A percentile compares a stretch with the other conserved stretches of the same genome.
phyloP scores from a whole-genome alignment of 2,888 invertebrate genomes.

The Lasioglossum marginatum region DNA sequence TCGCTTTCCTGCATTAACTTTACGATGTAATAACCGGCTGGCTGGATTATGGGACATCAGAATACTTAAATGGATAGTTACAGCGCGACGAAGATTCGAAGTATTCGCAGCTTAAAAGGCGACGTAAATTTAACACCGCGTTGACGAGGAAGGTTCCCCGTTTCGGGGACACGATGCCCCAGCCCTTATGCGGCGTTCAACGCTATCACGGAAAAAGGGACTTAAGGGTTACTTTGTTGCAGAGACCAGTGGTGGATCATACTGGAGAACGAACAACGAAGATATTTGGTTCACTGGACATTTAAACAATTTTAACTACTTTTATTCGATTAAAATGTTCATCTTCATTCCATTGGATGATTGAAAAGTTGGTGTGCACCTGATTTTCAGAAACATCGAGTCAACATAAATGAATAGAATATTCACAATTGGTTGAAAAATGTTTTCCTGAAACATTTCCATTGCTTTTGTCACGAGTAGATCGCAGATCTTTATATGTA shows the following conservation, averaged over 20 bases:
- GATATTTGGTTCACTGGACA: too few species aligned
- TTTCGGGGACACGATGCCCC: not conserved
- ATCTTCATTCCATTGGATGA: too few species aligned
- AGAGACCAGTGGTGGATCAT: not conserved
- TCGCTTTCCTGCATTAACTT: not conserved
- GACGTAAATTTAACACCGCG: not conserved
- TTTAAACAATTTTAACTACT: too few species aligned
- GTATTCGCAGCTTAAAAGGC: not conserved
- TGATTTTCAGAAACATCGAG: too few species aligned
- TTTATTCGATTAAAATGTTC: too few species aligned
- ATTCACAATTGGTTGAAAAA: too few species aligned
- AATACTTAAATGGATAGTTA: not conserved
- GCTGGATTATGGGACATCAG: not conserved
- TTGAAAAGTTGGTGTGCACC: too few species aligned
- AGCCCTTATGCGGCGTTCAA: not conserved
- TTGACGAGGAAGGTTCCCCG: not conserved
- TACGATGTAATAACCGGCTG: constrained; percentile 11
- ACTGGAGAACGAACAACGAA: too few species aligned
- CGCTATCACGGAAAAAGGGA: not conserved
- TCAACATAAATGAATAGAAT: too few species aligned
- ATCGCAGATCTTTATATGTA: too few species aligned
- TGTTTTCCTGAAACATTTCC: too few species aligned
- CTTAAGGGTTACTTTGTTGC: not conserved
- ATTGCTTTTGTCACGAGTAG: too few species aligned
- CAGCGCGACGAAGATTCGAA: constrained; percentile 1